A percentile compares a stretch with the other conserved stretches of the same genome.
Evolutionary conservation across 2,113 vertebrate genomes (phyloP).

Genomic region (Phylloscopus trochilus): DNA sequence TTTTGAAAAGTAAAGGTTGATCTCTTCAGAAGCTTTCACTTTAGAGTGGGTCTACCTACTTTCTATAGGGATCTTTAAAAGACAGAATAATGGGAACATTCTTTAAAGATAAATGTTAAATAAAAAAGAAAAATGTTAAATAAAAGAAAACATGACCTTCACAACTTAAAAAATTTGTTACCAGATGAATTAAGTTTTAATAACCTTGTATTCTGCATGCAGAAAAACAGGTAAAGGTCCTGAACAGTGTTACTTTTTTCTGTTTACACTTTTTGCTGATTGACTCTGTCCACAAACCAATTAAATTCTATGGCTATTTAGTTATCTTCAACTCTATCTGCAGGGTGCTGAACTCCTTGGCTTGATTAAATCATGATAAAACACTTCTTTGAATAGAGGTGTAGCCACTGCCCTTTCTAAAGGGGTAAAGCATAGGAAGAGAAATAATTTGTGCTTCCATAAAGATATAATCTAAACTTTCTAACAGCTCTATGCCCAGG

Average conservation of each 20-base stretch:
- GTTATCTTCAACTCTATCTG: not conserved
- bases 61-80: not conserved
- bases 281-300: not conserved
- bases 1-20: not conserved
- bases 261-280: not conserved
- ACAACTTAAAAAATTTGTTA: not conserved
- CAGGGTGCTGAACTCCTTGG: not conserved
- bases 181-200: not conserved
- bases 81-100: not conserved
- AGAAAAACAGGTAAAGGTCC: not conserved
- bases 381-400: not conserved
- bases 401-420: not conserved
- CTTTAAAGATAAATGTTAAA: not conserved
- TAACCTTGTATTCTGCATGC: not conserved
- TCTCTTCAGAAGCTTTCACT: not conserved
- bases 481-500: not conserved
- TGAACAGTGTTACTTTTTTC: not conserved
- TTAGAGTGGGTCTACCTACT: not conserved
- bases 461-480: not conserved
- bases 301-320: not conserved
- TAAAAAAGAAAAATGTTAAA: not conserved
- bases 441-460: not conserved
- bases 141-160: not conserved
- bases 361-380: not conserved
- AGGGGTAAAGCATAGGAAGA: not conserved